These are phyloP conservation scores for Trinorchestia longiramus DNA, from an alignment of 1,140 invertebrate genomes.

Conservation along the genomic window DNA sequence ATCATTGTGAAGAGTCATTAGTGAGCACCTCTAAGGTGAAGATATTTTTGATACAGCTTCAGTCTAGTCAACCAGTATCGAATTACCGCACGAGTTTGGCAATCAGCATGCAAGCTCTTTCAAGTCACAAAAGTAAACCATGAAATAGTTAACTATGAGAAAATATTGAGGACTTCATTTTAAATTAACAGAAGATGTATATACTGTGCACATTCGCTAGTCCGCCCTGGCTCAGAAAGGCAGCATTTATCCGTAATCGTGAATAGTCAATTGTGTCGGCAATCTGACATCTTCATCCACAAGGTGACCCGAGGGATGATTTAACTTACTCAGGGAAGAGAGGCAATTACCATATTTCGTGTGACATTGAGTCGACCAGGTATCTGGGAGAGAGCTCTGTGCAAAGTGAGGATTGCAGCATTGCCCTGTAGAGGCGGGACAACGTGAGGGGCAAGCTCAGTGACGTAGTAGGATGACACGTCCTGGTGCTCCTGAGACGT, in stretches of 20 bases:
- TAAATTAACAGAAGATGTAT: background rate
- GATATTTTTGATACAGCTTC: too few relatives aligned
- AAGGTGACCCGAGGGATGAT: too few relatives aligned
- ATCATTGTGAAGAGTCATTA: too few relatives aligned
- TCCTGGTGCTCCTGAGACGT: background rate
- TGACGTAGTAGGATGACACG: background rate
- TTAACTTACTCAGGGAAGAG: background rate
- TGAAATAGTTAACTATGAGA: too few relatives aligned
- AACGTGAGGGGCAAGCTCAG: slow-evolving; percentile 14
- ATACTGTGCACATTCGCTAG: background rate
- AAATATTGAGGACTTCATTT: background rate
- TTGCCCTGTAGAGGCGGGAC: background rate
- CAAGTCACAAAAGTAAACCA: too few relatives aligned
- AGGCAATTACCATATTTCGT: background rate
- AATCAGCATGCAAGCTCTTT: too few relatives aligned
- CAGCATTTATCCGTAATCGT: too few relatives aligned
- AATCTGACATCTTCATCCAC: too few relatives aligned
- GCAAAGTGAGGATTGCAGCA: background rate
- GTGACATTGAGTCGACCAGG: slow-evolving; percentile 35
- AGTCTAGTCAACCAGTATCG: too few relatives aligned
- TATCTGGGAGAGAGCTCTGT: slow-evolving; percentile 42
- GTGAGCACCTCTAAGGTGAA: too few relatives aligned
- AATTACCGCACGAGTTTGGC: too few relatives aligned
- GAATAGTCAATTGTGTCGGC: too few relatives aligned
- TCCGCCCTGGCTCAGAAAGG: background rate